Base-by-base conservation (phyloP, 1,140 invertebrate genomes). In the Andrena cerasifolii region DNA sequence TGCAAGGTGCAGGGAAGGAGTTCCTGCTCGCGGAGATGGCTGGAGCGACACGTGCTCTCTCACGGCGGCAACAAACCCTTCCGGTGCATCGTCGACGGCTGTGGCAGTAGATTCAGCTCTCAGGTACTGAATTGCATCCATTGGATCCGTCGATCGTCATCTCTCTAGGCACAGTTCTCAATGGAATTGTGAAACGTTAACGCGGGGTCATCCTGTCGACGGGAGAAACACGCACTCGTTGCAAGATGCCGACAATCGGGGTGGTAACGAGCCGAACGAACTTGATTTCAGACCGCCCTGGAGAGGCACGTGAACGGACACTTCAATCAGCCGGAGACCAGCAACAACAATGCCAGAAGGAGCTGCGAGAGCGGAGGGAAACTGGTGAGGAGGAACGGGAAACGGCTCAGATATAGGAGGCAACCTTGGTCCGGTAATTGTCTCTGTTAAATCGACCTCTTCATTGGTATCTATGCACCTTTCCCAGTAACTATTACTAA, bases 41-140 rank as follows among this genome's bases (percentile, higher is more conserved):
- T 99, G 47, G 97, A 99, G 88, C 93, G 98, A 47, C 98, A 99
- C 93, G 96, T 99, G 31, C 92, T 98, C 40, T 96, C 95, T 1
- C 98, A 99, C 90, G 97, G 97, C 75, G 98, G 98, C 36, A 98
- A 97, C 89, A 99, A 99, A 90, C 98, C 98, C 31, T 99, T 98
- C 93, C 95, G 97, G 85, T 99, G 98, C 92, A 99, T 99, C 89
- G 97, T 99, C 79, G 97, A 98, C 82, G 96, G 96, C 67, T 99
- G 98, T 92, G 97, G 97, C 49, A 94, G 96, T 87, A 94, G 97
- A 87, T 99, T 99, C 90, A 96, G 96, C 84, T 97, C 97, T 76
- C 98, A 98, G 95, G 96, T 98, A 93, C 28, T 40, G 66, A 7
- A 31, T 54, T 58, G 73, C 79, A 45, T 63, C 33, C 36, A 40